phyloP scores from a whole-genome alignment of 2,113 vertebrate species.

The Microtus oregoni region DNA sequence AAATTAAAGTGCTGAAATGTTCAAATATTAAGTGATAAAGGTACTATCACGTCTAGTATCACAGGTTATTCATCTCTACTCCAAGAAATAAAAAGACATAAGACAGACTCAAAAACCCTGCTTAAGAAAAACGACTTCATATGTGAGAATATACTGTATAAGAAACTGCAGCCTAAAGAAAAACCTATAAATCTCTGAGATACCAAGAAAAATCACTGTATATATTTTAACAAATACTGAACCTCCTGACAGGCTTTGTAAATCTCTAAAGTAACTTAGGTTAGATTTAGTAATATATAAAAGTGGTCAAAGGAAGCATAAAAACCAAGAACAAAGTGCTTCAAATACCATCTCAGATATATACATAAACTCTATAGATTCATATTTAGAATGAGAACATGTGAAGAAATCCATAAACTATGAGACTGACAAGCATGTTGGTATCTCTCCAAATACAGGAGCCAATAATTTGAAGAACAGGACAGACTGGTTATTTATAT shows the following conservation, averaged over 20 bases:
- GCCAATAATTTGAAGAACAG: not conserved
- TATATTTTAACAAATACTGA: conserved; percentile 57
- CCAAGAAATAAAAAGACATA: conserved; percentile 59
- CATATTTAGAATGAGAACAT: not conserved
- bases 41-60: conserved; percentile 50
- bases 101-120: conserved; percentile 50
- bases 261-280: conserved; percentile 52
- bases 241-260: conserved; percentile 16
- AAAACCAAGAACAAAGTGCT: not conserved
- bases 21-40: conserved; percentile 71
- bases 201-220: conserved; percentile 30
- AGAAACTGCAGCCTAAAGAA: conserved; percentile 62
- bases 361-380: not conserved
- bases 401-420: not conserved
- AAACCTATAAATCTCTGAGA: conserved; percentile 55
- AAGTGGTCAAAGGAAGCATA: not conserved
- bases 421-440: not conserved
- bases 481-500: not conserved
- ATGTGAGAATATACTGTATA: not conserved
- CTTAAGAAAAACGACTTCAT: conserved; percentile 59
- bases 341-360: conserved; percentile 22
- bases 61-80: conserved; percentile 64
- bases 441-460: not conserved
- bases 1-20: conserved; percentile 67
- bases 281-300: conserved; percentile 32